phyloP scores from a whole-genome alignment of 2,113 vertebrate species.

The Sinocyclocheilus grahami region DNA sequence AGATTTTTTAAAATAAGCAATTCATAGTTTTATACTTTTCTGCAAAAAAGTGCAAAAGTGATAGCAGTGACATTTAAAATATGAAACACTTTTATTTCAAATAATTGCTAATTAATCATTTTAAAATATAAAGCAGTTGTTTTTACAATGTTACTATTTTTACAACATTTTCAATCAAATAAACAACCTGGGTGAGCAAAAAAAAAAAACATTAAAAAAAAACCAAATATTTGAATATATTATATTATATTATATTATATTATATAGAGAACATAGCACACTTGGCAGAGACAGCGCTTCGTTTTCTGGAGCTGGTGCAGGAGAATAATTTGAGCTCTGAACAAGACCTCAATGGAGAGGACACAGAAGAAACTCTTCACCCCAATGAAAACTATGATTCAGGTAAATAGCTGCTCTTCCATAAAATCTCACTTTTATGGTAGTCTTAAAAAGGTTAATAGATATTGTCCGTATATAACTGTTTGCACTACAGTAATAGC shows the following conservation, averaged over 20 bases:
- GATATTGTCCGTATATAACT: not conserved
- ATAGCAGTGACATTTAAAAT: not conserved
- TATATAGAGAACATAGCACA: constrained; percentile 93
- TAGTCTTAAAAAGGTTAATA: too few species aligned
- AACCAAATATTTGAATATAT: not conserved
- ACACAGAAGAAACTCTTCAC: constrained; percentile 86
- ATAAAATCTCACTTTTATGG: too few species aligned
- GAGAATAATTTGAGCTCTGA: constrained; percentile 93
- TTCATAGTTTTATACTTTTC: too few species aligned
- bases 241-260: not conserved
- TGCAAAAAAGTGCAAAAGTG: not conserved
- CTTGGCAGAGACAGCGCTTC: constrained; percentile 93
- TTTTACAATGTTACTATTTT: not conserved
- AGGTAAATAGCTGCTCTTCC: constrained; percentile 69
- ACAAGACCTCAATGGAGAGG: constrained; percentile 88
- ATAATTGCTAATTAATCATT: too few species aligned
- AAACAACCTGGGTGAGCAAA: too few species aligned
- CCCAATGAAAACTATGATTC: constrained; percentile 96
- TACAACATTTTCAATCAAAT: not conserved
- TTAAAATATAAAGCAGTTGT: not conserved
- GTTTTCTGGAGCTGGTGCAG: constrained; percentile 95
- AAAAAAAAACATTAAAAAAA: not conserved
- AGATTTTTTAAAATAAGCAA: too few species aligned
- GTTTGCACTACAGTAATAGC: not conserved
- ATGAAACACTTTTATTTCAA: too few species aligned